These are phyloP conservation scores for Trichonephila clavipes DNA, from an alignment of 1,140 invertebrate genomes.

Conservation along the genomic window DNA sequence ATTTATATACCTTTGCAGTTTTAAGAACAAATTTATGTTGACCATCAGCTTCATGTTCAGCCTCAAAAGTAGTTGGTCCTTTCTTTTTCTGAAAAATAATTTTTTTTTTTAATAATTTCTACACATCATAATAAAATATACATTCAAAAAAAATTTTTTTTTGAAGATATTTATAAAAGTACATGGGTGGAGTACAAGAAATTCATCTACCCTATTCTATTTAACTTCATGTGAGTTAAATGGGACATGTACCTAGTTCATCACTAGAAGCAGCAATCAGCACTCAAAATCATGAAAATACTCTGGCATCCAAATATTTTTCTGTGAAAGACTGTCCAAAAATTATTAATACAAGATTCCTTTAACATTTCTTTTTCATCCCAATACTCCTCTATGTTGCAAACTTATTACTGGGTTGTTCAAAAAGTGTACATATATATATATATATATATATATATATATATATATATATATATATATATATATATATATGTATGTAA, in stretches of 20 bases:
- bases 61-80: neutral
- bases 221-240: neutral
- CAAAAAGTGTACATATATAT: too few relatives aligned
- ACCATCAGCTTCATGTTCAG: slow-evolving; percentile 55
- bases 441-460: too few relatives aligned
- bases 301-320: too few relatives aligned
- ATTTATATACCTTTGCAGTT: slow-evolving; percentile 48
- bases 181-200: neutral
- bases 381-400: too few relatives aligned
- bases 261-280: too few relatives aligned
- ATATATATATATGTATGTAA: too few relatives aligned
- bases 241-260: neutral
- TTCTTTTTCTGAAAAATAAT: slow-evolving; percentile 30
- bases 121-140: neutral
- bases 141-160: neutral
- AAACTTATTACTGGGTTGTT: too few relatives aligned
- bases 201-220: neutral
- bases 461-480: too few relatives aligned
- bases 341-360: too few relatives aligned
- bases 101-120: neutral
- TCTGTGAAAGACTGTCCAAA: too few relatives aligned
- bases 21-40: slow-evolving; percentile 64
- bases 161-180: neutral
- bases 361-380: too few relatives aligned
- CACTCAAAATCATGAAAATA: too few relatives aligned